Percentiles rank a stretch among this genome's conserved stretches.
Evolutionary conservation across 2,888 invertebrate species (phyloP).

Genomic region (Leptinotarsa haldemani): DNA sequence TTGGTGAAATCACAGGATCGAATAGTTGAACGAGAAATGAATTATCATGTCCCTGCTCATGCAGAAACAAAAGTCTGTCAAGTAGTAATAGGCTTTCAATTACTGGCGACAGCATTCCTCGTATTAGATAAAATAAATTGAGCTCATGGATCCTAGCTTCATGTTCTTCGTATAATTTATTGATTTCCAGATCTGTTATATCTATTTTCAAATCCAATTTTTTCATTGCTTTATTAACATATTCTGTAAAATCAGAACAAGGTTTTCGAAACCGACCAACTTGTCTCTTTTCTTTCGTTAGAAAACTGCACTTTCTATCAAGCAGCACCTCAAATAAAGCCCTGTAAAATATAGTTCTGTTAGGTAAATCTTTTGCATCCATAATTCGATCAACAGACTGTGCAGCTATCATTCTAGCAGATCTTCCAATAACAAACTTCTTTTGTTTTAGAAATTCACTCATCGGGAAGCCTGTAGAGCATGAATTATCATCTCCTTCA

Average conservation of each 20-base stretch:
- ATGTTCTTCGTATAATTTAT: conserved; percentile 63
- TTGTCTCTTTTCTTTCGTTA: conserved; percentile 65
- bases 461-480: conserved; percentile 74
- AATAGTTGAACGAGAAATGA: conserved; percentile 82
- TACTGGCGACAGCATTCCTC: conserved; percentile 81
- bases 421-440: conserved; percentile 73
- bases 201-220: conserved; percentile 71
- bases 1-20: conserved; percentile 85
- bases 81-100: conserved; percentile 85
- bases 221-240: conserved; percentile 75
- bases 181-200: conserved; percentile 65
- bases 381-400: conserved; percentile 83
- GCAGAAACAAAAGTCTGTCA: conserved; percentile 82
- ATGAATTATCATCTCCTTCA: conserved; percentile 5
- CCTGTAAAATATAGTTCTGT: conserved; percentile 78
- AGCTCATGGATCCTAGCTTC: conserved; percentile 70
- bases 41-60: conserved; percentile 72
- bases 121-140: conserved; percentile 80
- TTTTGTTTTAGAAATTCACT: conserved; percentile 71
- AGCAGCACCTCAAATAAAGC: conserved; percentile 79
- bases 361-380: conserved; percentile 69
- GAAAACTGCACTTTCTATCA: conserved; percentile 62
- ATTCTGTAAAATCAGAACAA: conserved; percentile 75
- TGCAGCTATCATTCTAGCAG: conserved; percentile 87
- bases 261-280: conserved; percentile 69